Base-by-base conservation (phyloP, 53 echinoderm and acorn worm species). In the Henricia sp. region DNA sequence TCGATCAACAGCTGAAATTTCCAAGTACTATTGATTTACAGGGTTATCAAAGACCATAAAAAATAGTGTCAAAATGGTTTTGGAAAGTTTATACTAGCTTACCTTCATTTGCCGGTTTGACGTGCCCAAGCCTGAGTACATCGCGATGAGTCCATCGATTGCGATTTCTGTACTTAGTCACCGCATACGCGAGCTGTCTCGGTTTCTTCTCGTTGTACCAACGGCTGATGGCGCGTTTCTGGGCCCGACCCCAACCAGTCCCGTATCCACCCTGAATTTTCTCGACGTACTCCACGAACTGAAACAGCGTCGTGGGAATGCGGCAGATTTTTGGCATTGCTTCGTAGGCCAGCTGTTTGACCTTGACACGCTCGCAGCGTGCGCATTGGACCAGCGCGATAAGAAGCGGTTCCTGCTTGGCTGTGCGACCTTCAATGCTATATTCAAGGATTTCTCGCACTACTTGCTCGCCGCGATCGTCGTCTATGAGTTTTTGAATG, bases 131-230 rank as follows among this genome's bases (percentile, higher is more conserved):
- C 38, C 96, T 66, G 32, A 96, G 87, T 14, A 96, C 76, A 76
- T 96, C 96, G 29, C 94, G 78, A 56, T 96, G 96, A 4, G 90
- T 85, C 96, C 96, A 96, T 28, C 91, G 88, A 38, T 78, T 85
- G 17, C 91, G 87, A 26, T 91, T 89, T 76, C 88, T 89, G 41
- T 82, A 87, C 72, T 91, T 91, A 36, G 96, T 94, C 19, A 94
- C 83, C 28, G 74, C 67, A 6, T 86, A 74, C 28, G 92, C 96
- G 33, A 96, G 85, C 37, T 91, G 68, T 51, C 72, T 67, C 0
- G 93, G 88, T 24, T 87, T 73, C 77, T 94, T 96, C 20, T 83
- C 85, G 36, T 90, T 87, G 77, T 91, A 94, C 96, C 94, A 94
- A 12, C 85, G 58, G 64, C 80, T 46, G 28, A 96, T 74, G n/a